Evolutionary conservation across 2,888 invertebrate species (phyloP), one percentile per base, ranked within the genome.

Genomic region (Thalpophila matura): DNA sequence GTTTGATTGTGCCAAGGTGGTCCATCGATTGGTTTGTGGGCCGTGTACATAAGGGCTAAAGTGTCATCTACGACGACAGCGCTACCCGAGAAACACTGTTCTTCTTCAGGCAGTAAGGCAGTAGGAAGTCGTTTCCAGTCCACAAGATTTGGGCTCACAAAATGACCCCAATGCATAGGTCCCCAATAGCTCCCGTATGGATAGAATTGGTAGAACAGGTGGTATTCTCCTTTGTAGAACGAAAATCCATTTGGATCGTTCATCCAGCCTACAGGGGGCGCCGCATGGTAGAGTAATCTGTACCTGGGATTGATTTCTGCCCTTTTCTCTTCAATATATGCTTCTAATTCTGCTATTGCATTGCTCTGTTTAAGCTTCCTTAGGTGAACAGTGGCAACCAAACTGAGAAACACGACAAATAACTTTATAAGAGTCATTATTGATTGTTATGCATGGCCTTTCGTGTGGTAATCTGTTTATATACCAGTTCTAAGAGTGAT

Each of bases 211-310:
- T 93, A 96, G 81, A 95, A 96, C 0, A 95, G 80, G 70, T 96
- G 96, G 62, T 92, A 96, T 72, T 93, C 87, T 14, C 95, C 95
- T 40, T 93, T 90, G 79, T 89, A 93, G 74, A 86, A 95, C 0
- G 94, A 91, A 77, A 96, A 94, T 6, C 96, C 96, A 63, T 96
- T 96, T 0, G 96, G 96, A 59, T 96, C 96, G 74, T 96, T 96
- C 82, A 95, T 93, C 96, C 96, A 96, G 12, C 95, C 95, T 0
- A 94, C 92, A 0, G 94, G 95, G 0, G 91, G 90, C 0, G 87
- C 81, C 3, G 94, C 86, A 68, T 95, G 95, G 64, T 93, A 95
- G 2, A 88, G 89, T 4, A 88, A 84, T 61, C 91, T 84, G 68
- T 88, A 95, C 22, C 93, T 84, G 1, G 83, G 88, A 53, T 92